Conservation (phyloP, 1,140 invertebrate species). For the Drosophila parvula region DNA sequence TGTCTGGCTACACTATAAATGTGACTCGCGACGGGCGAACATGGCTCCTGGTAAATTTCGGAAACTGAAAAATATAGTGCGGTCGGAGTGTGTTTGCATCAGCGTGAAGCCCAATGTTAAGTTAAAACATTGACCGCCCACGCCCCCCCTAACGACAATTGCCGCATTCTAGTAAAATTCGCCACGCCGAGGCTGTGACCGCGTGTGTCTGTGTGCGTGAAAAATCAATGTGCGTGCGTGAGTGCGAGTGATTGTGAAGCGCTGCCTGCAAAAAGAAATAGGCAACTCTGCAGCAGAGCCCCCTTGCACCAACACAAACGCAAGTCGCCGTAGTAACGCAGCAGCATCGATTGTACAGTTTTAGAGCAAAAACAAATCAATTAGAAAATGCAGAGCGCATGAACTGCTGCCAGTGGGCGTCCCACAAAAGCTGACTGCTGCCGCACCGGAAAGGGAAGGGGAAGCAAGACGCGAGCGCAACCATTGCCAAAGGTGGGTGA, state of each 20-base stretch:
- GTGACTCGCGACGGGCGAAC: constrained; percentile 55
- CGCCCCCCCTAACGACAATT: constrained; percentile 40
- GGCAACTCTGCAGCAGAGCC: constrained; percentile 33
- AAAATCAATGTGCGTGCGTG: constrained; percentile 62
- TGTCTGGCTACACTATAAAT: constrained; percentile 68
- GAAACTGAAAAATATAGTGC: constrained; percentile 83
- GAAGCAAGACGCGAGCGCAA: constrained; percentile 52
- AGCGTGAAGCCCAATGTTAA: constrained; percentile 82
- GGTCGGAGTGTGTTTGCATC: constrained; percentile 71
- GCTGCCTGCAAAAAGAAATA: constrained; percentile 47
- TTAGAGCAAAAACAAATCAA: constrained; percentile 48
- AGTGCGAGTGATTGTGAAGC: constrained; percentile 60
- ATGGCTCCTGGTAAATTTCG: constrained; percentile 86
- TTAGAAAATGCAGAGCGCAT: constrained; percentile 60
- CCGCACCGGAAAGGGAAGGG: constrained; percentile 36
- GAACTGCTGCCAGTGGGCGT: constrained; percentile 43
- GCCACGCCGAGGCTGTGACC: constrained; percentile 33
- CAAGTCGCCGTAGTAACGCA: constrained; percentile 28
- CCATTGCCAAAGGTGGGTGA: constrained; percentile 76
- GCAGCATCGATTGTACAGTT: constrained; percentile 56
- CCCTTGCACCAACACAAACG: constrained; percentile 33
- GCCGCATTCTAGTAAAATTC: constrained; percentile 27
- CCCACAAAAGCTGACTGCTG: constrained; percentile 37
- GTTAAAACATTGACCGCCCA: constrained; percentile 70
- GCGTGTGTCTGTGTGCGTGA: constrained; percentile 45